Evolutionary conservation across 2,888 invertebrate species (phyloP).

Genomic region (Acleris emargana): DNA sequence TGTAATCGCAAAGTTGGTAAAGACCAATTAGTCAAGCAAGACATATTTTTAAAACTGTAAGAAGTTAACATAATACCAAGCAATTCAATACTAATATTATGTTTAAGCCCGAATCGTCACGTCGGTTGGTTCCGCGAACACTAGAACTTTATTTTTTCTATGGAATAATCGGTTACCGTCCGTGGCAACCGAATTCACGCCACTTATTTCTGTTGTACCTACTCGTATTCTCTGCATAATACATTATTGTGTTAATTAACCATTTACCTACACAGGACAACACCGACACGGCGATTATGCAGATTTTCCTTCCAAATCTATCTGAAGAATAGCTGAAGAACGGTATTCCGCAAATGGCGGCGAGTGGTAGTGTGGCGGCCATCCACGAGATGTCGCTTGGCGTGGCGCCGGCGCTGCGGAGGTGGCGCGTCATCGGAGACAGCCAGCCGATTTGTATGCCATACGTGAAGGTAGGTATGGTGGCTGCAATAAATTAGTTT

Average conservation of each 20-base stretch:
- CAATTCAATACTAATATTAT: too few species aligned
- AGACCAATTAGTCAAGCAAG: too few species aligned
- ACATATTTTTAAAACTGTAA: too few species aligned
- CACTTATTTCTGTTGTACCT: too few species aligned
- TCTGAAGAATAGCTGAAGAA: conserved; percentile 77
- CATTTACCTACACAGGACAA: conserved; percentile 74
- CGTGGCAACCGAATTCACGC: too few species aligned
- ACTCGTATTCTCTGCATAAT: neutral
- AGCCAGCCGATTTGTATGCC: conserved; percentile 81
- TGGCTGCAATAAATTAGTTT: conserved; percentile 60
- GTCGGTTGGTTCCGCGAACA: too few species aligned
- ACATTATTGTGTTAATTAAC: neutral
- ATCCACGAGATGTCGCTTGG: conserved; percentile 73
- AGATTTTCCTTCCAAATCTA: conserved; percentile 72
- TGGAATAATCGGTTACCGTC: too few species aligned
- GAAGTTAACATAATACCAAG: too few species aligned
- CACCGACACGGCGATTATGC: conserved; percentile 75
- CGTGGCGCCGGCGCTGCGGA: conserved; percentile 61
- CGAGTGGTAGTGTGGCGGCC: conserved; percentile 77
- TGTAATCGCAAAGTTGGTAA: too few species aligned
- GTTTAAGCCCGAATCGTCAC: too few species aligned
- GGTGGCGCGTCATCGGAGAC: conserved; percentile 73
- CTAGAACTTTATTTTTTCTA: too few species aligned
- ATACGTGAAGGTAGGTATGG: conserved; percentile 76
- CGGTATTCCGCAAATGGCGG: conserved; percentile 77